Evolutionary conservation across 2,888 invertebrate species (phyloP).

Genomic region (Eurytoma adleriae): DNA sequence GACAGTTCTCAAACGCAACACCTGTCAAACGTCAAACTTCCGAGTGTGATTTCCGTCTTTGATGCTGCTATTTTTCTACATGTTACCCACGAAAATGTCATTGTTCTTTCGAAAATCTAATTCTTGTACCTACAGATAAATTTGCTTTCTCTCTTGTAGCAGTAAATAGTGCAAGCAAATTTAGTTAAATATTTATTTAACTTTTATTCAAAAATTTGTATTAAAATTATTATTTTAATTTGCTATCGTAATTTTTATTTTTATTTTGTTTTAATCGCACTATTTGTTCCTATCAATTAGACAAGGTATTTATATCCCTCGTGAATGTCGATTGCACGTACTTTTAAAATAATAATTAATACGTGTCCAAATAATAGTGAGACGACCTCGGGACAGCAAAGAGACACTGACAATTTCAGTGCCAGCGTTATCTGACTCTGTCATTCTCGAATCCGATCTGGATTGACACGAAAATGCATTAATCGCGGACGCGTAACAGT

Average conservation of each 20-base stretch:
- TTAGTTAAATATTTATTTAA: neutral
- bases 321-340: no score
- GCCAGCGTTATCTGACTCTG: constrained; percentile 54
- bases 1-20: constrained; percentile 54
- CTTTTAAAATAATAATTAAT: no score
- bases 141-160: neutral
- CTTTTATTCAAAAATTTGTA: neutral
- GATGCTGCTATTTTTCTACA: neutral
- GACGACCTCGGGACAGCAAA: constrained; percentile 36
- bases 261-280: no score
- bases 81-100: neutral
- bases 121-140: neutral
- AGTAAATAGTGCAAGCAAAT: neutral
- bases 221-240: neutral
- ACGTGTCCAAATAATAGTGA: constrained; percentile 8
- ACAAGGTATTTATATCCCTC: no score
- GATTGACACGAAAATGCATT: constrained; percentile 45
- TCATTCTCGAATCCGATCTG: constrained; percentile 62
- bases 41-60: constrained; percentile 4
- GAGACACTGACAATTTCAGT: constrained; percentile 54
- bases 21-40: constrained; percentile 46
- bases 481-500: neutral
- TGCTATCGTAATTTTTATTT: no score
- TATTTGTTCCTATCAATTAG: no score
- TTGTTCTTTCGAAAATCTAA: neutral